phyloP scores from a whole-genome alignment of 2,888 invertebrate genomes.

The Drosophila conformis region DNA sequence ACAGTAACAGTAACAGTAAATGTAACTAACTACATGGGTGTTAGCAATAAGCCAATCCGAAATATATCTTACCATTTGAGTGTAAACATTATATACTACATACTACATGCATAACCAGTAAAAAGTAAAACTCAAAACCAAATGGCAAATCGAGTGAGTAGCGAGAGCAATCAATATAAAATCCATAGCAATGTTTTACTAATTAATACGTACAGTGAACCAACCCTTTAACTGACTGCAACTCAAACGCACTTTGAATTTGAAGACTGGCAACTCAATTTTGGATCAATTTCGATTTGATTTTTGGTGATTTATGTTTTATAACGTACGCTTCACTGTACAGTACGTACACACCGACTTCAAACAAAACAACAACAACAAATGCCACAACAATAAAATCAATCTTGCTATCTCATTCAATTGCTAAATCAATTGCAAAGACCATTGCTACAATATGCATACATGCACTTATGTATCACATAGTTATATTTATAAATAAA shows the following conservation, averaged over 20 bases:
- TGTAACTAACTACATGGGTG: constrained; percentile 35
- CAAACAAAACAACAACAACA: not conserved
- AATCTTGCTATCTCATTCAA: constrained; percentile 39
- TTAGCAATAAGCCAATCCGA: constrained; percentile 36
- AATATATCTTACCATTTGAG: constrained; percentile 27
- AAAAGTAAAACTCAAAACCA: constrained; percentile 18
- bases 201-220: constrained; percentile 11
- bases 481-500: constrained; percentile 40
- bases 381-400: constrained; percentile 1
- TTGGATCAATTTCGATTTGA: too few species aligned
- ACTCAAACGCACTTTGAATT: not conserved
- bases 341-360: not conserved
- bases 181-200: not conserved
- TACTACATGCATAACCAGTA: constrained; percentile 32
- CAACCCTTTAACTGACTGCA: not conserved
- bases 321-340: constrained; percentile 9
- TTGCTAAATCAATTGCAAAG: constrained; percentile 28
- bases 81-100: constrained; percentile 30
- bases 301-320: not conserved
- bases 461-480: constrained; percentile 28
- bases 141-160: constrained; percentile 25
- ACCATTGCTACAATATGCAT: constrained; percentile 38
- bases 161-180: not conserved
- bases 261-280: not conserved
- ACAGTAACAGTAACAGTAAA: constrained; percentile 34